Percentiles rank a stretch among this genome's conserved stretches.
These are phyloP conservation scores for Orthosia gothica DNA, from an alignment of 2,888 invertebrate genomes.

Conservation along the genomic window DNA sequence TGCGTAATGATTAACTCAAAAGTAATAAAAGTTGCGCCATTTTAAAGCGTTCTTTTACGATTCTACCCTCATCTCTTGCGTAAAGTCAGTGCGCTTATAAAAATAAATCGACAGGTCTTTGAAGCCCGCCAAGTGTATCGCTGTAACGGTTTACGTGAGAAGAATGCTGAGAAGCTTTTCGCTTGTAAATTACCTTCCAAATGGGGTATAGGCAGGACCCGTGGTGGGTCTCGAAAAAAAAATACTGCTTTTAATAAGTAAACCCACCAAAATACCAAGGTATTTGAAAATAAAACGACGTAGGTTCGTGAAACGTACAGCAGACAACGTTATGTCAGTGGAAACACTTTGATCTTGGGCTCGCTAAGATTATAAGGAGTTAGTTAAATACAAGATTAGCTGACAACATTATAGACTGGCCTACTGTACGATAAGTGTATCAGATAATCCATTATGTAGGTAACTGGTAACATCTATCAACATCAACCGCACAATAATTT, in stretches of 20 bases:
- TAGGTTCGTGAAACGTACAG: too few species aligned
- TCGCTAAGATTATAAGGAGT: background rate
- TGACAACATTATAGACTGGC: background rate
- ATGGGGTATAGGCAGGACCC: conserved; percentile 28
- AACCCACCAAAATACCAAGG: background rate
- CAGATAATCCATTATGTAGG: background rate
- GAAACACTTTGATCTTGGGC: background rate
- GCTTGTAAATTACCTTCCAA: conserved; percentile 62
- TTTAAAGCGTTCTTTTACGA: conserved; percentile 62
- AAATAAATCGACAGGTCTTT: conserved; percentile 71
- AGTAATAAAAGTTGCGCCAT: conserved; percentile 57
- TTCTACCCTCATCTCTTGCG: conserved; percentile 58
- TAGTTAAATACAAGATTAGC: background rate
- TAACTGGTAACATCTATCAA: background rate
- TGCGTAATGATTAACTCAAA: conserved; percentile 58
- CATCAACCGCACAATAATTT: background rate
- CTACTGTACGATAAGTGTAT: background rate
- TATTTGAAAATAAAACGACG: too few species aligned
- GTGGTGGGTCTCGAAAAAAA: conserved; percentile 21
- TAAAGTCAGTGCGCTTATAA: conserved; percentile 69
- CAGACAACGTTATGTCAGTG: background rate
- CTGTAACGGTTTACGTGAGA: conserved; percentile 62
- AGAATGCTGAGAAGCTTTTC: conserved; percentile 42
- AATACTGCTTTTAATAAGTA: background rate
- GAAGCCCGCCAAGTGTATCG: conserved; percentile 64